These are phyloP conservation scores for Plagiodera versicolora DNA, from an alignment of 2,888 invertebrate genomes.

Conservation along the genomic window DNA sequence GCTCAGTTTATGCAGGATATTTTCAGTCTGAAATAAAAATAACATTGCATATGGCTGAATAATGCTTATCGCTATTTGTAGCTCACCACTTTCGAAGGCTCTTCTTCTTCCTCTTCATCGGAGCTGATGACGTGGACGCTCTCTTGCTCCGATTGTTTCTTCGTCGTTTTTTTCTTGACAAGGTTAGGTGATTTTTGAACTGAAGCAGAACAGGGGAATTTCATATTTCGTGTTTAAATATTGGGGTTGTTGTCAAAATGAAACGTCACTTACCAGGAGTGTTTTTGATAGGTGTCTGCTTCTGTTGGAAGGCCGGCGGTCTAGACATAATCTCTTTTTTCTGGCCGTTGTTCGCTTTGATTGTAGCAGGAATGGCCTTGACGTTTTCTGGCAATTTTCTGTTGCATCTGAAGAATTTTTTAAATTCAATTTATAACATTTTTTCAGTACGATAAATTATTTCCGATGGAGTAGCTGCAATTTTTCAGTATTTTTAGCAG, in stretches of 20 bases:
- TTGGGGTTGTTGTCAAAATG: neutral
- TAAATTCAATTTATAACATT: too few relatives aligned
- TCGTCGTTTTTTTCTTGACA: constrained; percentile 30
- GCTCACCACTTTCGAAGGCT: constrained; percentile 38
- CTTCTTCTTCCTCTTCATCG: constrained; percentile 63
- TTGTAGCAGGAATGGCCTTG: constrained; percentile 56
- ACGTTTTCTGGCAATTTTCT: constrained; percentile 73
- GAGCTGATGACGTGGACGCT: constrained; percentile 69
- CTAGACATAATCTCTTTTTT: constrained; percentile 34
- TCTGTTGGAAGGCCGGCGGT: constrained; percentile 8
- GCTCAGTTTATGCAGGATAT: constrained; percentile 44
- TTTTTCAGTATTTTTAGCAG: too few relatives aligned
- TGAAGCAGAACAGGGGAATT: neutral
- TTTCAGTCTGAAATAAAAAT: constrained; percentile 35
- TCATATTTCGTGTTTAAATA: neutral
- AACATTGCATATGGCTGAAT: too few relatives aligned
- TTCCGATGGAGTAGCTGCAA: too few relatives aligned
- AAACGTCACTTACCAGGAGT: constrained; percentile 1
- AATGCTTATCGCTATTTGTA: too few relatives aligned
- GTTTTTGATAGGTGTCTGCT: constrained; percentile 1
- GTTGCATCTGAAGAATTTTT: constrained; percentile 65
- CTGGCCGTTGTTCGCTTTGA: constrained; percentile 15
- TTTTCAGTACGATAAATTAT: too few relatives aligned
- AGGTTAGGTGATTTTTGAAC: constrained; percentile 18
- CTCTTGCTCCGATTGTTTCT: constrained; percentile 57